Evolutionary conservation across 2,797 vertebrate species (phyloP), one percentile per base, ranked within the genome.

Genomic region (Capromys pilorides): DNA sequence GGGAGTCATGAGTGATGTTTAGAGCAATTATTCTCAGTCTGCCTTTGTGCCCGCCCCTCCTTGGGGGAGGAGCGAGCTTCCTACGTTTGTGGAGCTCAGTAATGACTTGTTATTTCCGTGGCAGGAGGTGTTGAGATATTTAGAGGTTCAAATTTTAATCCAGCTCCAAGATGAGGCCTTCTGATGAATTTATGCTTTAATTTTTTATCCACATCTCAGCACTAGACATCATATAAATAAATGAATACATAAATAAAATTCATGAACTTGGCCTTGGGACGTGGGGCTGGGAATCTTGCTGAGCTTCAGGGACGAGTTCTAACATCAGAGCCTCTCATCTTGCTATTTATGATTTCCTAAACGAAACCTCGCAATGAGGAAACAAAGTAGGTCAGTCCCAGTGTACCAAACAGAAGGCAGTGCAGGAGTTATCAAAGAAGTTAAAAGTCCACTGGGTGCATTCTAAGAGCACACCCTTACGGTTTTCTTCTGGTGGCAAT

Each of bases 171-270:
- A 10, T n/a, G 36, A 82, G 22, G 62, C 82, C 64, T 80, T 78
- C 82, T 91, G 87, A 96, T 83, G 92, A 96, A 97, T 94, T 95
- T 80, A 84, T 39, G 81, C 62, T 96, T 92, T 93, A 95, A 90
- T 91, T 95, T 96, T 92, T 96, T 19, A 96, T 87, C 88, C 0
- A 0, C 9, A 3, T 85, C 88, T 94, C 22, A 0, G 77, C 67
- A 79, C 77, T 66, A 90, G 90, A 86, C 57, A 88, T 66, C 86
- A 83, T 86, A 93, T 94, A 95, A 97, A 95, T 94, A 97, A 93
- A 92, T 86, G 85, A 95, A 91, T 91, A 51, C 51, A 45, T 90
- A 96, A 97, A 94, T 96, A 96, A 94, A 96, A 97, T 96, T 75
- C 88, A 94, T 88, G 95, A 96, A 78, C 36, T 59, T 49, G 39